Conservation (phyloP, 2,797 vertebrate genomes). For the Hyperoplus lanceolatus region DNA sequence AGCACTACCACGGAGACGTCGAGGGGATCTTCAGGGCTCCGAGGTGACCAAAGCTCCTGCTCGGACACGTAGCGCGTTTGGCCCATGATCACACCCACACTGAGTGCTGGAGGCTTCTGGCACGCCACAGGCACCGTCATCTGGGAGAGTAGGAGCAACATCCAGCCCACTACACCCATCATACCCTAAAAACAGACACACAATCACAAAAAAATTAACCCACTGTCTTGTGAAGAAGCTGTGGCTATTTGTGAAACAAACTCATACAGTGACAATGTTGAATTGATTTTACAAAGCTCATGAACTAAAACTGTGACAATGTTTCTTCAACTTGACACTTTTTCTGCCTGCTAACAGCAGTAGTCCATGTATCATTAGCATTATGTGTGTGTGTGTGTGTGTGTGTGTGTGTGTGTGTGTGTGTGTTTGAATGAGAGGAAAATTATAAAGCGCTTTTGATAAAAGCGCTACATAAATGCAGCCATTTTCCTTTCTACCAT, state of each 20-base stretch:
- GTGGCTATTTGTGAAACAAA: constrained; percentile 4
- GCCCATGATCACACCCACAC: constrained; percentile 96
- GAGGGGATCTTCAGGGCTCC: constrained; percentile 88
- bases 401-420: not conserved
- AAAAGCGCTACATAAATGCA: not conserved
- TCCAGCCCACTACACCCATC: constrained; percentile 83
- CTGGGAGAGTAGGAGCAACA: constrained; percentile 80
- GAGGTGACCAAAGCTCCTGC: constrained; percentile 89
- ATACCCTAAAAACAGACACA: constrained; percentile 68
- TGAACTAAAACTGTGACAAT: not conserved
- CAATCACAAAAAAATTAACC: constrained; percentile 7
- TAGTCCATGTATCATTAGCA: not conserved
- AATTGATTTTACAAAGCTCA: constrained; percentile 12
- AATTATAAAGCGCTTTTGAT: not conserved
- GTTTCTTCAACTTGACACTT: constrained; percentile 22
- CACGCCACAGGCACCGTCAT: constrained; percentile 82
- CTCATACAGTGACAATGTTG: not conserved
- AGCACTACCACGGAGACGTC: constrained; percentile 93
- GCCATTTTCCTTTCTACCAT: not conserved
- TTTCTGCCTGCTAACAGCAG: constrained; percentile 24
- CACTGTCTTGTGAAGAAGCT: not conserved
- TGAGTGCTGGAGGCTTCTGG: constrained; percentile 93
- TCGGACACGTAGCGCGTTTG: constrained; percentile 91
- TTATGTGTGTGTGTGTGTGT: not conserved
- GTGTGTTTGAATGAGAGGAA: not conserved